A percentile compares a stretch with the other conserved stretches of the same genome.
Evolutionary conservation across 2,888 invertebrate species (phyloP).

Genomic region (Brachypterus glaber): DNA sequence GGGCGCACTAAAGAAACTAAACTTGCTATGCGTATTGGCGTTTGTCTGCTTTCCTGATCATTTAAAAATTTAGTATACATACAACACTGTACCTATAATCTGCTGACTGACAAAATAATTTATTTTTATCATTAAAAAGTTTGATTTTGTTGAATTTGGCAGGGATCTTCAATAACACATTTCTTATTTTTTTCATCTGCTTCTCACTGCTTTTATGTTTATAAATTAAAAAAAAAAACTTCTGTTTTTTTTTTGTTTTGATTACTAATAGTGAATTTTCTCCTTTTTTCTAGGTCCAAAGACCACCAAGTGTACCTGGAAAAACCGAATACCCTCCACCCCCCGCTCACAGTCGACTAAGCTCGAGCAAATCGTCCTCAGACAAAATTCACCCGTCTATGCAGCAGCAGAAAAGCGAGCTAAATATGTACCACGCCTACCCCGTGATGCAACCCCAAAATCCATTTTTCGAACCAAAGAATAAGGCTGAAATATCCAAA

Average conservation of each 20-base stretch:
- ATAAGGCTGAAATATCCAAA: constrained; percentile 47
- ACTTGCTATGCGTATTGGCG: too few species aligned
- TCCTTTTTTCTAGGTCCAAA: constrained; percentile 24
- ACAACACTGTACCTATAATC: too few species aligned
- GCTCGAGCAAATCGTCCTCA: constrained; percentile 29
- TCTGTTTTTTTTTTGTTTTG: constrained; percentile 9
- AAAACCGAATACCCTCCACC: constrained; percentile 44
- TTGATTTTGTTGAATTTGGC: too few species aligned
- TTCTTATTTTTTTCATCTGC: too few species aligned
- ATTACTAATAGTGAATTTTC: too few species aligned
- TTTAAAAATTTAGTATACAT: too few species aligned
- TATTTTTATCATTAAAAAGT: neutral
- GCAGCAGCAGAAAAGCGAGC: constrained; percentile 53
- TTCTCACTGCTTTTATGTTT: too few species aligned
- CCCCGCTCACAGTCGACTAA: constrained; percentile 40
- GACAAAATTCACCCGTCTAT: constrained; percentile 27
- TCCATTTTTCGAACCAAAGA: constrained; percentile 48
- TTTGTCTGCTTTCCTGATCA: too few species aligned
- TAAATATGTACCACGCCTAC: constrained; percentile 48
- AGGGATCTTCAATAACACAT: too few species aligned
- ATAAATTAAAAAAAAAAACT: too few species aligned
- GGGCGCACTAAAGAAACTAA: too few species aligned
- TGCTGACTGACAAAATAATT: too few species aligned
- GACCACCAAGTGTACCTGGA: constrained; percentile 36
- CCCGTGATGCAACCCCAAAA: constrained; percentile 42